Evolutionary conservation across 2,113 vertebrate genomes (phyloP).

Genomic region (Sardina pilchardus): DNA sequence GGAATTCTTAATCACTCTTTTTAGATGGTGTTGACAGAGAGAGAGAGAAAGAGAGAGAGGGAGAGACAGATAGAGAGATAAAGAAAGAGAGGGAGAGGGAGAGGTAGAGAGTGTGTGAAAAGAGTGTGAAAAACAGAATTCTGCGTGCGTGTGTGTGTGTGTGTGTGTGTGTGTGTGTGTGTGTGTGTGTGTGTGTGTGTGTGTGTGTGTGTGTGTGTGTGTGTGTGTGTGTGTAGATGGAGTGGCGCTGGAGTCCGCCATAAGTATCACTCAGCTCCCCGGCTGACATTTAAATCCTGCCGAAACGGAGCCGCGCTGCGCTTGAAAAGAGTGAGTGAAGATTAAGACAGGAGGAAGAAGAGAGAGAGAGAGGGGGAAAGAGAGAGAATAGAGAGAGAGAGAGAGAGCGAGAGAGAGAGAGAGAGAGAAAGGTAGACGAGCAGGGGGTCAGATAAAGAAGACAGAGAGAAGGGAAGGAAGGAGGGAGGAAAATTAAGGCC

Average conservation of each 20-base stretch:
- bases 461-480: slow-evolving; percentile 17
- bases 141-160: no score
- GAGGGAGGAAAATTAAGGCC: slow-evolving; percentile 26
- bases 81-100: slow-evolving; percentile 4
- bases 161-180: no score
- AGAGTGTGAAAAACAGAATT: not conserved
- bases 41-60: not conserved
- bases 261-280: not conserved
- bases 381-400: not conserved
- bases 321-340: not conserved
- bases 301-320: not conserved
- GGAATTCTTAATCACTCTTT: not conserved
- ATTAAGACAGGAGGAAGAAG: not conserved
- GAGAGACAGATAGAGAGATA: slow-evolving; percentile 6
- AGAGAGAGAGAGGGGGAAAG: no score
- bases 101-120: no score
- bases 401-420: not conserved
- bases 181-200: no score
- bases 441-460: slow-evolving; percentile 15
- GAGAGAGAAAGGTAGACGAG: slow-evolving; percentile 15
- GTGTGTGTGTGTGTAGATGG: slow-evolving; percentile 32
- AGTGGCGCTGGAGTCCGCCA: not conserved
- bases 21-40: not conserved
- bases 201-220: no score
- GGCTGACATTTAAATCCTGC: not conserved